These are phyloP conservation scores for Patella pellucida DNA, from an alignment of 2,888 invertebrate genomes.

Conservation along the genomic window DNA sequence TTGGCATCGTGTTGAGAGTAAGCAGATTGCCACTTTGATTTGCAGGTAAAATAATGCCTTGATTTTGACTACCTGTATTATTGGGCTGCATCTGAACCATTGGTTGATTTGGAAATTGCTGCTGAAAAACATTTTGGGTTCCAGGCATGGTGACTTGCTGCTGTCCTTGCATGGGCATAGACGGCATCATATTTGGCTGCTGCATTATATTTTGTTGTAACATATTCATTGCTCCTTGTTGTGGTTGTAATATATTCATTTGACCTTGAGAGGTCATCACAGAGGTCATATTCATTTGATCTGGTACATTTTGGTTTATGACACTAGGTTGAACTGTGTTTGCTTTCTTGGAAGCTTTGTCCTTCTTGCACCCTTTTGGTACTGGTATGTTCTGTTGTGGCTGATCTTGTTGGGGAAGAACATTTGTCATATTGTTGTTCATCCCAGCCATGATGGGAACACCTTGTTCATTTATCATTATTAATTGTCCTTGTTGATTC, in stretches of 20 bases:
- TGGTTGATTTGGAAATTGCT: background rate
- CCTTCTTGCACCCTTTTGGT: conserved; percentile 5
- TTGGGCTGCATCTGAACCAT: conserved; percentile 7
- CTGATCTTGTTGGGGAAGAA: conserved; percentile 7
- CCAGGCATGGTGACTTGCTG: conserved; percentile 21
- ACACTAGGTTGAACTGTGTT: background rate
- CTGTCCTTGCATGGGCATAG: conserved; percentile 24
- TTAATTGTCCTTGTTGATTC: conserved; percentile 52
- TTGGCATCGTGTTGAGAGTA: conserved; percentile 49
- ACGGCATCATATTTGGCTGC: conserved; percentile 24
- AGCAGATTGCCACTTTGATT: conserved; percentile 49
- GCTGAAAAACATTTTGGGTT: conserved; percentile 12
- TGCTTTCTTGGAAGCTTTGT: background rate
- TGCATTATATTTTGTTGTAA: conserved; percentile 21
- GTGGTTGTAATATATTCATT: conserved; percentile 7
- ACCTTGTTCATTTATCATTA: conserved; percentile 60
- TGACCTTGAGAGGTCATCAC: conserved; percentile 1
- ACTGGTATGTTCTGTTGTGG: conserved; percentile 5
- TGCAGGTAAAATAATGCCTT: conserved; percentile 36
- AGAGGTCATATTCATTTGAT: background rate
- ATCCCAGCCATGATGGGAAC: conserved; percentile 40
- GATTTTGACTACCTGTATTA: conserved; percentile 18
- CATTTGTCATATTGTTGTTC: background rate
- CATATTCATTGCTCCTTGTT: conserved; percentile 28
- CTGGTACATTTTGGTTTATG: conserved; percentile 11